Conservation (phyloP, 2,888 invertebrate genomes). For the Dolomedes plantarius region DNA sequence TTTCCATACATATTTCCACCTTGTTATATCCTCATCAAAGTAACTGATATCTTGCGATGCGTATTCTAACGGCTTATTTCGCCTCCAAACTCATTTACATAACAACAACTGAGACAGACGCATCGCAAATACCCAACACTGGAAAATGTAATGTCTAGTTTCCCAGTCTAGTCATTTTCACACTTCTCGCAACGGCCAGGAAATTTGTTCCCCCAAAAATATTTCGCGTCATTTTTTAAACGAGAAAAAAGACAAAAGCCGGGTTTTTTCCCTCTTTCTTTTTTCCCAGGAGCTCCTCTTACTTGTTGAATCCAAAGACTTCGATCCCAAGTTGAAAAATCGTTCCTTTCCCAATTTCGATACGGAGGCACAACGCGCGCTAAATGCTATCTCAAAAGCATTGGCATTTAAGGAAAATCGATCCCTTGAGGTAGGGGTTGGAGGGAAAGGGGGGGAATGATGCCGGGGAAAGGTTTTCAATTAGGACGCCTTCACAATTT, state of each 20-base stretch:
- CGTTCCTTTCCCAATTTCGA: constrained; percentile 68
- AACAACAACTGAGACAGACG: not conserved
- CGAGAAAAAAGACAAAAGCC: constrained; percentile 13
- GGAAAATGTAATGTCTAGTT: constrained; percentile 2
- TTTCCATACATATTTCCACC: constrained; percentile 3
- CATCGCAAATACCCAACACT: not conserved
- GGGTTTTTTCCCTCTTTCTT: not conserved
- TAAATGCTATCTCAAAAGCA: constrained; percentile 70
- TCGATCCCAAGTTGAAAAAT: constrained; percentile 60
- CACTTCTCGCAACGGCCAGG: not conserved
- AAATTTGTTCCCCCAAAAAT: constrained; percentile 10
- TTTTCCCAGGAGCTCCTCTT: constrained; percentile 23
- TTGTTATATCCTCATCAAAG: constrained; percentile 12
- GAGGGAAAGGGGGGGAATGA: constrained; percentile 5
- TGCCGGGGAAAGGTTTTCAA: constrained; percentile 62
- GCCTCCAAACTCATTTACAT: not conserved
- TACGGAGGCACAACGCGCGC: constrained; percentile 58
- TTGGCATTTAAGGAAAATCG: constrained; percentile 70
- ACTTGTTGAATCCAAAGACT: constrained; percentile 62
- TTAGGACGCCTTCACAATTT: constrained; percentile 69
- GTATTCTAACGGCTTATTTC: constrained; percentile 7
- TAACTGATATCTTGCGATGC: not conserved
- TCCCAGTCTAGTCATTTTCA: not conserved
- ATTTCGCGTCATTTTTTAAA: constrained; percentile 11
- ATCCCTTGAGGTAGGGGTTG: constrained; percentile 36